Base-by-base conservation (phyloP, 2,888 invertebrate species). In the Allolobophora icterica region DNA sequence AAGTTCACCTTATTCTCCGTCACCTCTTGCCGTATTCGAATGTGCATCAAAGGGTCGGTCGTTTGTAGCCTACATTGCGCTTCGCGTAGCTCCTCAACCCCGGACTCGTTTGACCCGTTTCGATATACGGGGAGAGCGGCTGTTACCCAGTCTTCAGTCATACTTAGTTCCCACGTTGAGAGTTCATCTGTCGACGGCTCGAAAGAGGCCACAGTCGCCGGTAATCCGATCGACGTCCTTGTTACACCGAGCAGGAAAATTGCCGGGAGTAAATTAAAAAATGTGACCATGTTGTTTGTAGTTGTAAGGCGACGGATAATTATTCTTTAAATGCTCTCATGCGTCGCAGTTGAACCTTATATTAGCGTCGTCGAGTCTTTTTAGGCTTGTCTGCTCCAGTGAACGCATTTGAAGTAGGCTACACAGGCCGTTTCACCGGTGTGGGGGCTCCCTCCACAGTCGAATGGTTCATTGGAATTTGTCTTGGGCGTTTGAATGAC, bases 1-100 rank as follows among this genome's bases (percentile, higher is more conserved):
- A 93, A 92, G 21, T 93, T 93, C 15, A 90, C 34, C 40, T 89
- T 90, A 52, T 91, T 89, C 52, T 89, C 71, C 21, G 89, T 38
- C 11, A 92, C 35, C 90, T 90, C 35, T 17, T 92, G 38, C 34
- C n/a, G 30, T 34, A 92, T 91, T 30, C 87, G 45, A 38, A 89
- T 89, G 92, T 90, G 58, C 71, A 92, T 87, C 45, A 42, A 91
- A 8, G 83, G 89, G 58, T 92, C 92, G 13, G 45, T 83, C 34
- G 91, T 87, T 30, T 13, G n/a, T 15, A 91, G 21, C 30, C 35
- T 30, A 38, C 91, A 91, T 6, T 83, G 6, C 83, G 19, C 83
- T 83, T 87, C 87, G 71, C 11, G 71, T n/a, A 71, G 8, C n/a
- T 71, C 71, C 30, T 71, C n/a, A 11, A n/a, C 71, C 30, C 15